Evolutionary conservation across 2,113 vertebrate genomes (phyloP), one percentile per base, ranked within the genome.

Genomic region (Nesogale talazaci): DNA sequence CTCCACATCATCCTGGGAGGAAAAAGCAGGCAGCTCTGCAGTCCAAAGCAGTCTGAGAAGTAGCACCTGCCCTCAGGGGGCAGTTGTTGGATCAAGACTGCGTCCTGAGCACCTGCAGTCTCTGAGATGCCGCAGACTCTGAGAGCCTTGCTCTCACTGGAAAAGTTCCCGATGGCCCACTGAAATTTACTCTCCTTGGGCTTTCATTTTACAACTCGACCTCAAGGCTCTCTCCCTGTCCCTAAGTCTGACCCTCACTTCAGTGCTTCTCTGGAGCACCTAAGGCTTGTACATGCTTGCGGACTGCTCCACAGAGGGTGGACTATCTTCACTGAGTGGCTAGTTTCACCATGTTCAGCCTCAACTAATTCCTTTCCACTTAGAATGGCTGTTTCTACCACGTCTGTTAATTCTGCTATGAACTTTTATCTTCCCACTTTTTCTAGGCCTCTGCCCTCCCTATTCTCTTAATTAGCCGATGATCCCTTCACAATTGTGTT

Each of bases 401-500:
- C 16, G 12, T 80, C 31, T 72, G 87, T 89, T 59, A 81, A 57
- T 79, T 80, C 56, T 72, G 46, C 46, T 72, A 79, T 1, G n/a
- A 80, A 8, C 42, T 72, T 85, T 86, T 74, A 83, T 69, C 57
- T 23, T 82, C 74, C 69, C 19, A 59, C 22, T 31, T 91, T 16
- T 56, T 10, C 46, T 76, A 25, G n/a, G 85, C 40, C 34, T n/a
- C 36, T 61, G 20, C 52, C 46, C 34, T 86, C 15, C 74, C 84
- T 57, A 27, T 56, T 40, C 52, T 89, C 40, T 38, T 65, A 88
- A 40, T 81, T 38, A 76, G 67, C 14, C 23, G 3, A 20, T 14
- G 5, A 63, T 86, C 29, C 72, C 46, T 88, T 90, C 75, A 89
- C 29, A 88, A 82, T 27, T 93, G 77, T 10, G 14, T 67, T 92